Evolutionary conservation across 1,140 invertebrate species (phyloP), one percentile per base, ranked within the genome.

Genomic region (Metaphire vulgaris): DNA sequence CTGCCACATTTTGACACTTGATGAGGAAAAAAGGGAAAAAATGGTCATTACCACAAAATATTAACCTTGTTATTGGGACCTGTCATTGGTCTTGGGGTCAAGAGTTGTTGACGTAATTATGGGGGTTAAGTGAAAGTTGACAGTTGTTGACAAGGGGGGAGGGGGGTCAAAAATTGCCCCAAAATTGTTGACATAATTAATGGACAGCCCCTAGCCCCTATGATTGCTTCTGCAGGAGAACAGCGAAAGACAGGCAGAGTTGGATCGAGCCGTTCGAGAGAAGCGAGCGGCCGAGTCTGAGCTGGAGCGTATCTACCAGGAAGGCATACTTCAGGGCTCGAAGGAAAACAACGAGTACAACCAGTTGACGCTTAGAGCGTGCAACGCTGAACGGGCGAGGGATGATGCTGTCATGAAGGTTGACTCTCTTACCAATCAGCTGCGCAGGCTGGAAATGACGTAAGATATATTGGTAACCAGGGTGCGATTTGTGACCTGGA

Each of bases 211-310:
- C n/a, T n/a, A n/a, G n/a, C n/a, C n/a, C n/a, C n/a, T n/a, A n/a
- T n/a, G n/a, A n/a, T n/a, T n/a, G n/a, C n/a, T n/a, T n/a, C n/a
- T n/a, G n/a, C 68, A 85, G 84, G 83, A 84, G 33, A 82, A 79
- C 78, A 80, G 81, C n/a, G 82, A 84, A 72, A 81, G 80, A 64
- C 78, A 83, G 76, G 81, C 83, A 33, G 79, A 81, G 67, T 64
- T 85, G 31, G 81, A 85, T 34, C 79, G 84, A 78, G 81, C 82
- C 6, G 66, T 84, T 0, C 74, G 84, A 74, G 85, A 86, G 72
- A 86, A 86, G 72, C 80, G 83, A 75, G 78, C 82, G 21, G 83
- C 82, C 1, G 85, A 86, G 71, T 77, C 82, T 26, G 85, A 86
- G 74, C 71, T 86, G 31, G 83, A 86, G 65, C 77, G 83, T 81